phyloP scores from a whole-genome alignment of 2,797 vertebrate species.

The Tarsius wallacei region DNA sequence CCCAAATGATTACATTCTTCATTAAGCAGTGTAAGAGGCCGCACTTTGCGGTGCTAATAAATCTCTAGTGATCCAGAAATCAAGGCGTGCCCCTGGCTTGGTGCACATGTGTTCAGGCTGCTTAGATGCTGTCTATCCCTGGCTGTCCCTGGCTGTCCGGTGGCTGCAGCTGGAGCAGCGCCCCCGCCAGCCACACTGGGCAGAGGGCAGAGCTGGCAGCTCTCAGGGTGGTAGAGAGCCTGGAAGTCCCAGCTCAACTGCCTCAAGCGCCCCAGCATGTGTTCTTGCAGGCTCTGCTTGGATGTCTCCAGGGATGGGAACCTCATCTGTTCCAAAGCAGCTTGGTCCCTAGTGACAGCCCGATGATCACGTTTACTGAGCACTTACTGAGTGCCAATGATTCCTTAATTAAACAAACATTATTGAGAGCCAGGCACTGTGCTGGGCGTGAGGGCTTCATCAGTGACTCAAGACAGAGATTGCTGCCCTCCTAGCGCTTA shows the following conservation, averaged over 20 bases:
- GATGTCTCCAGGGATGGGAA: neutral
- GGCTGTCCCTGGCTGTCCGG: accelerated
- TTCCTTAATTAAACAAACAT: neutral
- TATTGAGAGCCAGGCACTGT: neutral
- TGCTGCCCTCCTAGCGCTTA: neutral
- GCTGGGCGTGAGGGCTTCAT: neutral
- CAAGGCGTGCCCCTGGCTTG: neutral
- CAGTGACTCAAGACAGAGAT: neutral
- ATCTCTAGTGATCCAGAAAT: neutral
- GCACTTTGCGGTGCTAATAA: neutral
- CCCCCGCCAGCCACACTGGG: neutral
- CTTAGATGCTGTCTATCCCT: slow-evolving; percentile 60
- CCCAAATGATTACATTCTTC: slow-evolving; percentile 32
- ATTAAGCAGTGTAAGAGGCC: slow-evolving; percentile 64
- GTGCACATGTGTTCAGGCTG: slow-evolving; percentile 77
- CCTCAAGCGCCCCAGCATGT: too few species aligned
- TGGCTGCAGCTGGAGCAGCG: neutral
- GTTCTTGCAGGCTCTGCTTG: slow-evolving; percentile 37
- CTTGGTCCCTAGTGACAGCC: neutral
- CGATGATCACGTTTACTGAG: neutral
- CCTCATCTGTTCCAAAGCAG: neutral
- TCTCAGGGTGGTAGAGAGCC: neutral
- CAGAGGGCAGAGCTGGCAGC: neutral
- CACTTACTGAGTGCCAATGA: neutral
- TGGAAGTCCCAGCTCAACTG: neutral